Evolutionary conservation across 2,113 vertebrate species (phyloP), one percentile per base, ranked within the genome.

Genomic region (Pagrus major): DNA sequence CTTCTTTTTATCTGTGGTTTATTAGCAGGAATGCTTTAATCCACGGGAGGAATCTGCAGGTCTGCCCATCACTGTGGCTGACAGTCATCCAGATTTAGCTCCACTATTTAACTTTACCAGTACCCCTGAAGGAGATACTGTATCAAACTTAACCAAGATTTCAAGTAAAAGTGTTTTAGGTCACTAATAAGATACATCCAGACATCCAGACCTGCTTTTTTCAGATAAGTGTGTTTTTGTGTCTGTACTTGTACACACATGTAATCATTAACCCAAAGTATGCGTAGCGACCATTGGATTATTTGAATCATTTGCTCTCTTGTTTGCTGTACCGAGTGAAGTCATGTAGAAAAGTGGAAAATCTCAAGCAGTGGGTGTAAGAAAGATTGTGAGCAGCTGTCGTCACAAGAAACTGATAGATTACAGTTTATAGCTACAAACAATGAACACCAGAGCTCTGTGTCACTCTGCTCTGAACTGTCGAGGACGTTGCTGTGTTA

Each of bases 1-100:
- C 55, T 16, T 52, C 66, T 47, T 46, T 9, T 58, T 66, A 39
- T 60, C 16, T 60, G 39, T 69, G 42, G 10, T 76, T 73, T 49
- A 69, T 49, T 51, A 47, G 42, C 35, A 68, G 64, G 72, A 84
- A 86, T 83, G 68, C 70, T 88, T 80, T 86, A 78, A 90, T 88
- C 84, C 23, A 1, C 23, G 46, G 33, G 23, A 61, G 3, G 39
- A 66, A 63, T 65, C 68, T 41, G 58, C 49, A 63, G 66, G 46
- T 81, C 39, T 61, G 51, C 27, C 51, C 78, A 46, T 66, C 58
- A 18, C 56, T 61, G 46, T 49, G 39, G 44, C 61, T 46, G 29
- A 39, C 39, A 35, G 25, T 71, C 33, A 69, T 63, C 20, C 63
- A 66, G 67, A 83, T 76, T 80, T 12, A 55, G 25, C 31, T 46